phyloP scores from a whole-genome alignment of 2,888 invertebrate species.

The Apodemia mormo region DNA sequence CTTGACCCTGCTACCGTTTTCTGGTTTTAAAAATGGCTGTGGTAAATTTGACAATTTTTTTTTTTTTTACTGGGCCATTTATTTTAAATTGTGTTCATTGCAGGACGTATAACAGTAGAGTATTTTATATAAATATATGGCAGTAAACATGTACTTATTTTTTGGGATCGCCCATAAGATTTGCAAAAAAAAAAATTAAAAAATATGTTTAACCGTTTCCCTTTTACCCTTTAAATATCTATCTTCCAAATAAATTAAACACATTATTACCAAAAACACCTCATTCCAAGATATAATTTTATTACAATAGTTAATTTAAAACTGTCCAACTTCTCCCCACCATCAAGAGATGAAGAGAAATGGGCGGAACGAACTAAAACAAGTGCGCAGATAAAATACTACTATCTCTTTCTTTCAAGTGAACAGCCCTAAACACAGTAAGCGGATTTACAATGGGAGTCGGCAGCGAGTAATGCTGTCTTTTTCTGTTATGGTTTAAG shows the following conservation, averaged over 20 bases:
- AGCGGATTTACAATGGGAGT: conserved; percentile 76
- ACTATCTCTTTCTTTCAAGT: conserved; percentile 72
- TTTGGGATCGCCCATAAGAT: too few relatives aligned
- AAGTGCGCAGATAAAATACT: conserved; percentile 56
- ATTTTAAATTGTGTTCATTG: too few relatives aligned
- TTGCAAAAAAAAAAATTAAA: too few relatives aligned
- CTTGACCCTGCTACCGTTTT: too few relatives aligned
- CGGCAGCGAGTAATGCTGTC: conserved; percentile 58
- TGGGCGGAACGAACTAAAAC: conserved; percentile 69
- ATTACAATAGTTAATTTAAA: conserved; percentile 82
- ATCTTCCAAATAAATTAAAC: conserved; percentile 65
- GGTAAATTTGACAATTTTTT: too few relatives aligned
- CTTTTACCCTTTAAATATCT: conserved; percentile 14
- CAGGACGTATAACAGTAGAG: too few relatives aligned
- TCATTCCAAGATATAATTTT: conserved; percentile 79
- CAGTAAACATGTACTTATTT: too few relatives aligned
- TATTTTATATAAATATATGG: too few relatives aligned
- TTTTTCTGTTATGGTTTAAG: conserved; percentile 51
- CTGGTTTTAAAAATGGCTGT: too few relatives aligned
- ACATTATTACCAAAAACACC: conserved; percentile 79
- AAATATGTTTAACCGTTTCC: neutral
- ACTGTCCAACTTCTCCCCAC: conserved; percentile 77
- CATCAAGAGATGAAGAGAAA: conserved; percentile 63
- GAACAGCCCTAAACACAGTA: conserved; percentile 74
- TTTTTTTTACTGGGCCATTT: too few relatives aligned